Evolutionary conservation across 2,888 invertebrate genomes (phyloP).

Genomic region (Orthosia gracilis): DNA sequence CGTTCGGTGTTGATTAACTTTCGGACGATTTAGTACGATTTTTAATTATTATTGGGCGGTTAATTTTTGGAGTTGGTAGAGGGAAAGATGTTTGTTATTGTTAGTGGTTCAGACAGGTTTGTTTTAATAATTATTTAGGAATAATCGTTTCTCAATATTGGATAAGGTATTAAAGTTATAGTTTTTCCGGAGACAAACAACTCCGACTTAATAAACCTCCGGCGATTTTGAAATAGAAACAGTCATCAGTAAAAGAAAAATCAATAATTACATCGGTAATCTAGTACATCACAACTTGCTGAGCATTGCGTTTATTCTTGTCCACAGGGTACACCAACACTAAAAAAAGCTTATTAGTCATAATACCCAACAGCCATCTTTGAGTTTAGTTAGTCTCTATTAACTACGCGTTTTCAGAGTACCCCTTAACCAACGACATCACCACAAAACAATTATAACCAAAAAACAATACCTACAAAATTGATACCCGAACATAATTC

Average conservation of each 20-base stretch:
- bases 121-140: neutral
- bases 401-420: neutral
- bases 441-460: constrained; percentile 28
- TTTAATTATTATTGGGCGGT: constrained; percentile 58
- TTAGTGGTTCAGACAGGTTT: constrained; percentile 22
- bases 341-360: no score
- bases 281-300: no score
- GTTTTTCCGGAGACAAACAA: neutral
- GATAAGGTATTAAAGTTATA: neutral
- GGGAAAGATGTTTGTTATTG: constrained; percentile 39
- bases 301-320: neutral
- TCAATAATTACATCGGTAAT: no score
- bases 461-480: constrained; percentile 44
- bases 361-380: no score
- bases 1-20: constrained; percentile 64
- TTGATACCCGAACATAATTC: constrained; percentile 53
- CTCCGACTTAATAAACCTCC: no score
- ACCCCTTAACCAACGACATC: neutral
- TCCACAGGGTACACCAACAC: no score
- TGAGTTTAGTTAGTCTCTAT: no score
- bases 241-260: no score
- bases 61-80: constrained; percentile 16
- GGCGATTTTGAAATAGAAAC: no score
- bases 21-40: constrained; percentile 46
- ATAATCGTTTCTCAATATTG: neutral